Evolutionary conservation across 1,140 invertebrate species (phyloP).

Genomic region (Sitophilus oryzae): DNA sequence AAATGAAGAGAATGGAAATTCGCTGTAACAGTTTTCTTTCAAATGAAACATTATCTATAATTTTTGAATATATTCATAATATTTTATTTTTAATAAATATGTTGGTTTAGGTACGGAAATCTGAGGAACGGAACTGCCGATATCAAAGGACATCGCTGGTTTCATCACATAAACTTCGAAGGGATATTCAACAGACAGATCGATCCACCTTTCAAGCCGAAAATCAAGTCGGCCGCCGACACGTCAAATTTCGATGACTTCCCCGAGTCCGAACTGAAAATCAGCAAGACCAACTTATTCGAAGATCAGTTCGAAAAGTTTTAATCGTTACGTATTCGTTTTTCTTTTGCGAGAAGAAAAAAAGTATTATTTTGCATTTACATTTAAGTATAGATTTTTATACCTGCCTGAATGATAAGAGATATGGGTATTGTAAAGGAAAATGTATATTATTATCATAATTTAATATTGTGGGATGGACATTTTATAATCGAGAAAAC

Average conservation of each 20-base stretch:
- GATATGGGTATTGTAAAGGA: no score
- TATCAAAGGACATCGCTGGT: constrained; percentile 70
- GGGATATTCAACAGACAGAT: constrained; percentile 75
- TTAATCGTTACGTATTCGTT: constrained; percentile 37
- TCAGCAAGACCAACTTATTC: constrained; percentile 56
- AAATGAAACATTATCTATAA: no score
- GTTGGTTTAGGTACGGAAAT: constrained; percentile 69
- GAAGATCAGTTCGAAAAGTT: constrained; percentile 66
- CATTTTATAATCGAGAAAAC: no score
- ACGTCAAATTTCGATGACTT: constrained; percentile 72
- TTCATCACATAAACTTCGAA: constrained; percentile 65
- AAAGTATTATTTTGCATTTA: no score
- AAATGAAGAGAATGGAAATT: no score
- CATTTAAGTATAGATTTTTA: no score
- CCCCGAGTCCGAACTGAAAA: constrained; percentile 57
- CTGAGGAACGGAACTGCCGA: constrained; percentile 68
- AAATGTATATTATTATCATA: no score
- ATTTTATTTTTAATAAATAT: no score
- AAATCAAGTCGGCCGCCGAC: constrained; percentile 63
- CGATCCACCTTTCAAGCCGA: constrained; percentile 72
- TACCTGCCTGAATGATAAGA: no score
- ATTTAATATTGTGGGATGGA: no score
- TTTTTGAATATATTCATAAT: no score
- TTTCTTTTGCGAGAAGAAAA: not conserved
- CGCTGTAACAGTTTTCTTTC: no score